These are phyloP conservation scores for Drosophila anomelani DNA, from an alignment of 2,888 invertebrate species.

Conservation along the genomic window DNA sequence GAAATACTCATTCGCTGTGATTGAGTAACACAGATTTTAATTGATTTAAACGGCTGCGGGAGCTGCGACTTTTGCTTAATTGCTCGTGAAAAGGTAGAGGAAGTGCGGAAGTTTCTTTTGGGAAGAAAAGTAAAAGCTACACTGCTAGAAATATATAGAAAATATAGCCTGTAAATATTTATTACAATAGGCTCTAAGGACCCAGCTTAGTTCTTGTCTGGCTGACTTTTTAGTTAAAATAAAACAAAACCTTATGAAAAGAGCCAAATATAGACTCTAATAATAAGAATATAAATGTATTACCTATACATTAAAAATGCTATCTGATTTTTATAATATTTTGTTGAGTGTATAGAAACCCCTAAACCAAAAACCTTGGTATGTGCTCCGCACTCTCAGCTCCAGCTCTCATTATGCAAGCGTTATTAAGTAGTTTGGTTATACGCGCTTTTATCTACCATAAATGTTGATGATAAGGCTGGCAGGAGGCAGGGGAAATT, in stretches of 20 bases:
- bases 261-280: background rate
- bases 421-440: slow-evolving; percentile 18
- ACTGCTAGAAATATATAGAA: background rate
- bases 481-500: background rate
- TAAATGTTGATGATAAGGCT: slow-evolving; percentile 16
- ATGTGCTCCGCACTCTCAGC: no score
- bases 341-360: background rate
- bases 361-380: background rate
- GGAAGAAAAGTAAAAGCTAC: slow-evolving; percentile 35
- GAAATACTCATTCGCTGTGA: slow-evolving; percentile 31
- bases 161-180: background rate
- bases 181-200: background rate
- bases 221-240: background rate
- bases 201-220: background rate
- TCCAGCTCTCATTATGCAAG: slow-evolving; percentile 12
- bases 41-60: slow-evolving; percentile 64
- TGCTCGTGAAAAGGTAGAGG: slow-evolving; percentile 53
- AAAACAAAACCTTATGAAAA: no score
- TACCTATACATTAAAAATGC: background rate
- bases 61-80: slow-evolving; percentile 58
- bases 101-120: slow-evolving; percentile 17
- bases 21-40: slow-evolving; percentile 76
- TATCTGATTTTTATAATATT: background rate
- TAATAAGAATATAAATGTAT: background rate
- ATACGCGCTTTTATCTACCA: slow-evolving; percentile 19